Conservation (phyloP, 1,140 invertebrate species). For the Eriocheir sinensis region DNA sequence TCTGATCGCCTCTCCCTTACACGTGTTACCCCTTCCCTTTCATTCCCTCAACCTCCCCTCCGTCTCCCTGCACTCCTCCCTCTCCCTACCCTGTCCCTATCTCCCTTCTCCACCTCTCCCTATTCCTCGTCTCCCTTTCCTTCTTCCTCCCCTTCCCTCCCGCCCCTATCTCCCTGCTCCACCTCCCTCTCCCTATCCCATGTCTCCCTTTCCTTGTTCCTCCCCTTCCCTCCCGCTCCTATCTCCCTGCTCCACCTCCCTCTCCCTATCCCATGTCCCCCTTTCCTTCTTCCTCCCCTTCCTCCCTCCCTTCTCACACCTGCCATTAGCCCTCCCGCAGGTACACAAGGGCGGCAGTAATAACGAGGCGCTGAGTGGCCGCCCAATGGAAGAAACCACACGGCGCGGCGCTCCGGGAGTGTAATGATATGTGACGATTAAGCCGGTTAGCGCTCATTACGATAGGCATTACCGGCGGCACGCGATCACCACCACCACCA, state of each 20-base stretch:
- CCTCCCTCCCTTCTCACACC: background rate
- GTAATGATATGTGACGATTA: constrained; percentile 28
- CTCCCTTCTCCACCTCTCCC: too few relatives aligned
- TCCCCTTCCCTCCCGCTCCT: background rate
- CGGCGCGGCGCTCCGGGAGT: background rate
- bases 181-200: too few relatives aligned
- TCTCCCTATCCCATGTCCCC: background rate
- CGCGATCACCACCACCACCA: background rate
- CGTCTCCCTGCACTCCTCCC: background rate
- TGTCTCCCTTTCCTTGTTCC: too few relatives aligned
- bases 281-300: background rate
- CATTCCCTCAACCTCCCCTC: too few relatives aligned
- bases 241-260: too few relatives aligned
- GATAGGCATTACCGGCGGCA: constrained; percentile 36
- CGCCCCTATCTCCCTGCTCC: too few relatives aligned
- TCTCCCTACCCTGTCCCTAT: too few relatives aligned
- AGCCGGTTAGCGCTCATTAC: constrained; percentile 46
- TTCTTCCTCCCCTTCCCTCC: too few relatives aligned
- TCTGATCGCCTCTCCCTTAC: too few relatives aligned
- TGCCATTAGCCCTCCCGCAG: background rate
- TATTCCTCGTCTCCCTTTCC: too few relatives aligned
- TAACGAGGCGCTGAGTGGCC: background rate
- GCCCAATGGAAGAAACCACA: background rate
- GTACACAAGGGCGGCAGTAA: background rate
- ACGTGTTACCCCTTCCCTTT: background rate